Evolutionary conservation across 2,797 vertebrate genomes (phyloP).

Genomic region (Cossypha caffra): DNA sequence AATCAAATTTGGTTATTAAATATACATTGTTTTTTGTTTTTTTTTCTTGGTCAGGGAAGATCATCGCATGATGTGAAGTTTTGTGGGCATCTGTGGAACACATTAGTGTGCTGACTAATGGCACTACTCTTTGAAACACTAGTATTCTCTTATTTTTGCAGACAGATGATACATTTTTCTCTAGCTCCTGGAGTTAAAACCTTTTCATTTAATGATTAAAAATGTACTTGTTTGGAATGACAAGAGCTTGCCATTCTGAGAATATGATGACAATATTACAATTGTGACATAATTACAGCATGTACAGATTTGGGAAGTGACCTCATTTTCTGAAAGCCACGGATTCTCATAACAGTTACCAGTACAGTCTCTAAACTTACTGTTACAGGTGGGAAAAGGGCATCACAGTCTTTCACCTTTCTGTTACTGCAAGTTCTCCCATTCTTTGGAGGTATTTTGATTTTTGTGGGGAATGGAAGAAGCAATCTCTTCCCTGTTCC

Average conservation of each 20-base stretch:
- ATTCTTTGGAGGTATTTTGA: background rate
- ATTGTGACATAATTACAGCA: background rate
- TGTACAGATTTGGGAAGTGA: constrained; percentile 15
- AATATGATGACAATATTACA: background rate
- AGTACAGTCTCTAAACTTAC: background rate
- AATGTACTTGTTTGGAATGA: background rate
- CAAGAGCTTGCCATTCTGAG: background rate
- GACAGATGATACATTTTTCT: background rate
- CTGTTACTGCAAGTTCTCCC: background rate
- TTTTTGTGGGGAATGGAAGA: background rate
- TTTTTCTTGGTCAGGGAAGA: background rate
- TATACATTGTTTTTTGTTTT: too few relatives aligned
- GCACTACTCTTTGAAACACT: background rate
- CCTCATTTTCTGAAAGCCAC: constrained; percentile 1
- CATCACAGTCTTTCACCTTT: background rate
- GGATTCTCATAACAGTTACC: background rate
- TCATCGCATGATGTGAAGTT: background rate
- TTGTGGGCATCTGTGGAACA: background rate
- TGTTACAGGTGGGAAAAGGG: background rate
- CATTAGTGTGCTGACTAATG: background rate
- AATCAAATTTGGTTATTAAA: background rate
- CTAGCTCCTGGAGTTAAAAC: background rate
- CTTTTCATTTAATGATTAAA: constrained; percentile 33
- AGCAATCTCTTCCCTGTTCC: background rate
- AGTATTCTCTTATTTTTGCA: background rate